Conservation (phyloP, 2,113 vertebrate species). For the Cavia porcellus region DNA sequence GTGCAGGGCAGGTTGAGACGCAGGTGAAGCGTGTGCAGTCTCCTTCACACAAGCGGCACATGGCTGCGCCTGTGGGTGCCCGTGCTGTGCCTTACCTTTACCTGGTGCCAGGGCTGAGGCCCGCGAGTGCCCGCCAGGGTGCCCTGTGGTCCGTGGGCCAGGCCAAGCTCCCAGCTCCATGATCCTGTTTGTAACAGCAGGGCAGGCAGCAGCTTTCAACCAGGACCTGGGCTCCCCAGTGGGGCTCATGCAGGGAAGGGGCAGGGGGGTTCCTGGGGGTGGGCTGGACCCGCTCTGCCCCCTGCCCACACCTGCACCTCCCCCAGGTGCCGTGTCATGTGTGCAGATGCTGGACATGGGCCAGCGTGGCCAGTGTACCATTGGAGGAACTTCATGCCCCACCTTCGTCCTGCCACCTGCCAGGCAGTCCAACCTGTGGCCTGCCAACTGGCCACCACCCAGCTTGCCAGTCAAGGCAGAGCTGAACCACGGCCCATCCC, state of each 20-base stretch:
- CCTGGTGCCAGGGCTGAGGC: slow-evolving; percentile 80
- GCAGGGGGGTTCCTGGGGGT: no score
- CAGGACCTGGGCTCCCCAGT: neutral
- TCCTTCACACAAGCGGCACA: slow-evolving; percentile 78
- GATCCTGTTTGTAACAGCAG: neutral
- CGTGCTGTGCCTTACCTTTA: slow-evolving; percentile 90
- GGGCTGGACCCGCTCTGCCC: no score
- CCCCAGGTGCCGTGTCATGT: neutral
- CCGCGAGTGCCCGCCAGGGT: neutral
- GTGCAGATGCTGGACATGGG: neutral
- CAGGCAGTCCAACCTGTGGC: neutral
- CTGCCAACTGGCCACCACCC: neutral
- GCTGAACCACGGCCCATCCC: neutral
- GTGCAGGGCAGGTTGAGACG: slow-evolving; percentile 78
- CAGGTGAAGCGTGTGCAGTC: slow-evolving; percentile 77
- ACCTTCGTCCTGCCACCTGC: neutral
- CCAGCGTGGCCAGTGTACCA: neutral
- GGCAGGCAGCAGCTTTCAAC: fast-evolving
- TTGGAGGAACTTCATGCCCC: neutral
- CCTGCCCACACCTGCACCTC: no score
- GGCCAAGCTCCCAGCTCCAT: neutral
- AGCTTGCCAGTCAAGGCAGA: neutral
- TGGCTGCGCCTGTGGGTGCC: slow-evolving; percentile 77
- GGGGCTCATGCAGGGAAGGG: no score
- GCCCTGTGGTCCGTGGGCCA: neutral